Conservation (phyloP, 2,888 invertebrate species). For the Sepiola atlantica region DNA sequence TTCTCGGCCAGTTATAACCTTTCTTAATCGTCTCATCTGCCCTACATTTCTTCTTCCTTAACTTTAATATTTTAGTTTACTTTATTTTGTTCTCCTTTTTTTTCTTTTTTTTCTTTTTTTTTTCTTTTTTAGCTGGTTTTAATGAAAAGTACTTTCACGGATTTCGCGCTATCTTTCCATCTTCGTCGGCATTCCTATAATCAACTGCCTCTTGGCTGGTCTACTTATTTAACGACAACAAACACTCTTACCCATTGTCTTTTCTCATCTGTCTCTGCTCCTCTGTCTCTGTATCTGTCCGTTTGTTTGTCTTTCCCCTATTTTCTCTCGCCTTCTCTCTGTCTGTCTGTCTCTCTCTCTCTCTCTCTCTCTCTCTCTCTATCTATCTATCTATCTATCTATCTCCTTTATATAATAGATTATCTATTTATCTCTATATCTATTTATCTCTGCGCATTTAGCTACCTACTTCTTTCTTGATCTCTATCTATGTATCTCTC, state of each 20-base stretch:
- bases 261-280: too few relatives aligned
- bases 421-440: not conserved
- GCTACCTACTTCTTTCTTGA: not conserved
- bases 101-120: not conserved
- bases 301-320: not conserved
- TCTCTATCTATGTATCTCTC: not conserved
- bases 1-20: not conserved
- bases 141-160: not conserved
- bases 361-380: not conserved
- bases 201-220: not conserved
- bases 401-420: not conserved
- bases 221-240: not conserved
- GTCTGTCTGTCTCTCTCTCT: not conserved
- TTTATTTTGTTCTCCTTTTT: not conserved
- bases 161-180: not conserved
- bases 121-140: not conserved
- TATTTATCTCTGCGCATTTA: not conserved
- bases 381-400: not conserved
- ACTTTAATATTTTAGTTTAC: not conserved
- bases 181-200: not conserved
- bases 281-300: too few relatives aligned
- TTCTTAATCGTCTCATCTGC: conserved; percentile 32
- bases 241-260: not conserved
- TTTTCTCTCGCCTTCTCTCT: not conserved
- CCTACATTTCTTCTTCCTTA: not conserved